Evolutionary conservation across 1,140 invertebrate species (phyloP).

Genomic region (Drosophila varians): DNA sequence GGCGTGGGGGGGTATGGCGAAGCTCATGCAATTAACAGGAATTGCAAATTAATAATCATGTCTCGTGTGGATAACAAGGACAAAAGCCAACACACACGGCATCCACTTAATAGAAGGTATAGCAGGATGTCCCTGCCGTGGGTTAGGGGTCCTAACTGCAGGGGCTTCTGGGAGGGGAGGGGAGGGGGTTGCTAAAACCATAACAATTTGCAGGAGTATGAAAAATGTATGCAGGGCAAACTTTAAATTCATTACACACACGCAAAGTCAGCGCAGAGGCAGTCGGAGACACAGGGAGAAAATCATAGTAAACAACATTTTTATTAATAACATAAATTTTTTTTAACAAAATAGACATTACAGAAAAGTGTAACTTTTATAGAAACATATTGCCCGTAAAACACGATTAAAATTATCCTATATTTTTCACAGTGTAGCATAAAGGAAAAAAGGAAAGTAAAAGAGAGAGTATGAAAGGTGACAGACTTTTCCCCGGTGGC

Average conservation of each 20-base stretch:
- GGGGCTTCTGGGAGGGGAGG: conserved; percentile 1
- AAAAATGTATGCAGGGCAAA: conserved; percentile 77
- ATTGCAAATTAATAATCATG: conserved; percentile 80
- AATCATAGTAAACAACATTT: background rate
- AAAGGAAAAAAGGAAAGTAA: conserved; percentile 6
- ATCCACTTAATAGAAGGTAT: conserved; percentile 67
- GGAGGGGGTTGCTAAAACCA: conserved; percentile 43
- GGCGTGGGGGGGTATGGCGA: conserved; percentile 6
- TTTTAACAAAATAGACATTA: no score
- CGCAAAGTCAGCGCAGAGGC: conserved; percentile 56
- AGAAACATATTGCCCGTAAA: no score
- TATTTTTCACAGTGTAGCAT: conserved; percentile 5
- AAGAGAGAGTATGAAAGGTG: conserved; percentile 42
- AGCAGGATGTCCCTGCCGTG: background rate
- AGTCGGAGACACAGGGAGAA: background rate
- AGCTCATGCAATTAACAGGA: conserved; percentile 71
- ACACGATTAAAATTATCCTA: no score
- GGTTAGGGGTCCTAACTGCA: no score
- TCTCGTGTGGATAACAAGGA: conserved; percentile 71
- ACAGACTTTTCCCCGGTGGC: conserved; percentile 45
- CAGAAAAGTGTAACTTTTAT: no score
- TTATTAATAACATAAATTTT: no score
- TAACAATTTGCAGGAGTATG: conserved; percentile 77
- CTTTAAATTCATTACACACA: conserved; percentile 82
- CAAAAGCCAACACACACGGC: conserved; percentile 45